Base-by-base conservation (phyloP, 1,140 invertebrate genomes). In the Trypoxylus dichotomus region DNA sequence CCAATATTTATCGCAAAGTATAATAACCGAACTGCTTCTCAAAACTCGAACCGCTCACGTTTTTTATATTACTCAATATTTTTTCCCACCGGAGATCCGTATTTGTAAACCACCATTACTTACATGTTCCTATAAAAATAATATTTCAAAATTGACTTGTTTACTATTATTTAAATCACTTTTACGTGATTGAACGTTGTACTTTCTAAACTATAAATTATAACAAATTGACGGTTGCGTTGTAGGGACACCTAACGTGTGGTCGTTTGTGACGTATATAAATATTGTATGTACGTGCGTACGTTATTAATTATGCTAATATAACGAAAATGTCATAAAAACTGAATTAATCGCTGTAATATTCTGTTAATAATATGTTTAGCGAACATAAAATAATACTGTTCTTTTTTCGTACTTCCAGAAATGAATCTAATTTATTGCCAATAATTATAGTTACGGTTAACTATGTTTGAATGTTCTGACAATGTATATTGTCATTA, bases 141-240 rank as follows among this genome's bases (percentile, higher is more conserved):
- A 21, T 27, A 27, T 63, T 63, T 63, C 60, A 63, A 63, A 63
- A 63, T 63, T 21, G 60, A 63, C 25, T 63, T 63, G 60, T 63
- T 27, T 63, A 24, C 60, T 19, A 63, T 63, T 63, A 63, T 63
- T 63, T 63, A 63, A 63, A 63, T 63, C 60, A 63, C 60, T 63
- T 25, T 27, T 63, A 63, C 60, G 60, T 63, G 60, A 63, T 63
- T 63, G 60, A 63, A 27, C 60, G 60, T 24, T 25, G 60, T 63
- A 63, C 60, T 63, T 63, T 63, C 60, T 63, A 63, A 63, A 63
- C 60, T 63, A 63, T 63, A 63, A 63, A 63, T 63, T 63, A 19
- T 63, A 63, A 63, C 60, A 63, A 63, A 63, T 63, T 63, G 60
- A 6, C 60, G 19, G 60, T 63, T 63, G 43, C 25, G 60, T 21